A percentile compares a stretch with the other conserved stretches of the same genome.
Conservation (phyloP, 2,113 vertebrate genomes). For the Myotis lucifugus region DNA sequence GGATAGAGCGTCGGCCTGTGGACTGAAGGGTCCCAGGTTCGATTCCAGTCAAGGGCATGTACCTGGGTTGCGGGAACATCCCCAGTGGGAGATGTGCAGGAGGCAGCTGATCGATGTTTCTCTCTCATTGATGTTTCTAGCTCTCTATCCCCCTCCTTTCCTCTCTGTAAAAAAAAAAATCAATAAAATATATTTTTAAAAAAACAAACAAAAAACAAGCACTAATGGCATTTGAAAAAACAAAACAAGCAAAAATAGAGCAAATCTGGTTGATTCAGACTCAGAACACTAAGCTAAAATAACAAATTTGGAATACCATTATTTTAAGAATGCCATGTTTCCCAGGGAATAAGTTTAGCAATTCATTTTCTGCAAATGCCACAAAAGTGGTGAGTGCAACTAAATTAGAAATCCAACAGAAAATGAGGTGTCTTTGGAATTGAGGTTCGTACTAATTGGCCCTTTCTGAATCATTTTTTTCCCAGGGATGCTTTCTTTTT, state of each 20-base stretch:
- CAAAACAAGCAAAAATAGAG: slow-evolving; percentile 26
- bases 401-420: background rate
- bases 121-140: too few relatives aligned
- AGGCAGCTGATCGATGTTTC: too few relatives aligned
- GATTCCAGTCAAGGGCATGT: too few relatives aligned
- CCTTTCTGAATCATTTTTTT: background rate
- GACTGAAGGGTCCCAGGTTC: too few relatives aligned
- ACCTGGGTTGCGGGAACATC: too few relatives aligned
- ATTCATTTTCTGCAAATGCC: slow-evolving; percentile 40
- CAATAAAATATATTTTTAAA: too few relatives aligned
- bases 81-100: too few relatives aligned
- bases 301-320: background rate
- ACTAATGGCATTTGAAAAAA: background rate
- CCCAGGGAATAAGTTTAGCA: slow-evolving; percentile 8
- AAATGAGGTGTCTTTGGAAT: background rate
- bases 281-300: background rate
- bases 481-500: background rate
- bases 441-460: background rate
- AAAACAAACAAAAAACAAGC: background rate
- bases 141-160: too few relatives aligned
- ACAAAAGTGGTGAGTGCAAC: background rate
- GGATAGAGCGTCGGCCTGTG: too few relatives aligned
- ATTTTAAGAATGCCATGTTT: background rate
- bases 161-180: too few relatives aligned
- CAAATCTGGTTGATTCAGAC: background rate